Conservation (phyloP, 2,888 invertebrate genomes). For the Megastigmus dorsalis region DNA sequence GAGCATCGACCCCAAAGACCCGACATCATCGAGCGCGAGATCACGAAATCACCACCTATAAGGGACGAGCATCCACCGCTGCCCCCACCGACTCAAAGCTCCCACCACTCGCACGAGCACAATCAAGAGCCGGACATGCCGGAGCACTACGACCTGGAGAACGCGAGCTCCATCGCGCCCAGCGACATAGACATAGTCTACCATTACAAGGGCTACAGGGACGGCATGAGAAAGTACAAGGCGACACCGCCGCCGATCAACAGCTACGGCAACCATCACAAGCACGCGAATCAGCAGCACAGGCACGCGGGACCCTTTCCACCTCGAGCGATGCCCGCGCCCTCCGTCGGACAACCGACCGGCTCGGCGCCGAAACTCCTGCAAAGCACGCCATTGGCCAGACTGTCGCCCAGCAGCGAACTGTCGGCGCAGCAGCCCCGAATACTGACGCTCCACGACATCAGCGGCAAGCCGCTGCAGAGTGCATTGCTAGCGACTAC, state of each 20-base stretch:
- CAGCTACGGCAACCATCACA: slow-evolving; percentile 83
- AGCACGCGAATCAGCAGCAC: slow-evolving; percentile 83
- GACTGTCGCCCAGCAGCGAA: slow-evolving; percentile 94
- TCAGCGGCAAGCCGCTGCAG: slow-evolving; percentile 93
- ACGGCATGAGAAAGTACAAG: slow-evolving; percentile 91
- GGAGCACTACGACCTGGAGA: slow-evolving; percentile 96
- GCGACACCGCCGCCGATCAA: slow-evolving; percentile 88
- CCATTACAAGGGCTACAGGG: slow-evolving; percentile 95
- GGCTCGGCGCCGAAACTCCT: slow-evolving; percentile 79
- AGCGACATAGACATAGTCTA: slow-evolving; percentile 98
- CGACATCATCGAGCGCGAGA: slow-evolving; percentile 94
- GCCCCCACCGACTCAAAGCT: slow-evolving; percentile 84
- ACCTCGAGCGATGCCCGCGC: slow-evolving; percentile 80
- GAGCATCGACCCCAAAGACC: slow-evolving; percentile 90
- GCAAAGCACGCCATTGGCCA: slow-evolving; percentile 92
- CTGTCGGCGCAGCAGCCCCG: slow-evolving; percentile 92
- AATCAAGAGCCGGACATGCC: slow-evolving; percentile 86
- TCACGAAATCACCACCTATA: slow-evolving; percentile 88
- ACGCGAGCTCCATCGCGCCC: slow-evolving; percentile 97
- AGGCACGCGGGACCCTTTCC: slow-evolving; percentile 81
- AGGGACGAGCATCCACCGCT: slow-evolving; percentile 88
- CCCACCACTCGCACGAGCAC: slow-evolving; percentile 84
- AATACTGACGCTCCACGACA: slow-evolving; percentile 94
- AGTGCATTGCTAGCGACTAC: slow-evolving; percentile 92
- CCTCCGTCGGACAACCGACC: slow-evolving; percentile 82